Evolutionary conservation across 2,888 invertebrate species (phyloP).

Genomic region (Leptinotarsa haldemani): DNA sequence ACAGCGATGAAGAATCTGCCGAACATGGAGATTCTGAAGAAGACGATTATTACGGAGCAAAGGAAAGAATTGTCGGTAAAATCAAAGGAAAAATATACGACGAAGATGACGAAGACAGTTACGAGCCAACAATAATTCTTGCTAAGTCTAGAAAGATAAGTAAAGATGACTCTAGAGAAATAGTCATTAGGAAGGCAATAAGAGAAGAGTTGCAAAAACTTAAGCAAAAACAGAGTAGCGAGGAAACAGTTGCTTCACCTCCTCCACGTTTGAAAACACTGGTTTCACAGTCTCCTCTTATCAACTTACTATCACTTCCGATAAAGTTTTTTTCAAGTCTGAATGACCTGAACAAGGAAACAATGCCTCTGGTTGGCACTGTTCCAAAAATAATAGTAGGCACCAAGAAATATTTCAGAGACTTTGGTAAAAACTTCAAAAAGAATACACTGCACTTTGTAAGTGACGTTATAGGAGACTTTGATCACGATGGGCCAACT

Average conservation of each 20-base stretch:
- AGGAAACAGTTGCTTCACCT: constrained; percentile 25
- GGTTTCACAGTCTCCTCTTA: constrained; percentile 57
- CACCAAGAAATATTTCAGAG: constrained; percentile 57
- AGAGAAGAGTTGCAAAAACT: constrained; percentile 47
- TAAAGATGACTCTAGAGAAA: constrained; percentile 30
- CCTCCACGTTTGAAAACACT: constrained; percentile 29
- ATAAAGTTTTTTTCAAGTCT: constrained; percentile 57
- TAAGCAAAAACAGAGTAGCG: constrained; percentile 37
- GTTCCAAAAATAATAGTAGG: constrained; percentile 58
- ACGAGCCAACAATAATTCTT: constrained; percentile 13
- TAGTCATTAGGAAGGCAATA: constrained; percentile 42
- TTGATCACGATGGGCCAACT: constrained; percentile 46
- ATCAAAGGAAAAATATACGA: constrained; percentile 5
- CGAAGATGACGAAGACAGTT: constrained; percentile 26
- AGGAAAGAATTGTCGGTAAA: constrained; percentile 8
- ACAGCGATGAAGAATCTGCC: constrained; percentile 31
- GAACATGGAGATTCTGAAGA: constrained; percentile 18
- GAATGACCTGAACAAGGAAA: constrained; percentile 54
- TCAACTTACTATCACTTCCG: constrained; percentile 59
- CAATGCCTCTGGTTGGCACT: constrained; percentile 56
- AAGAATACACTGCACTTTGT: constrained; percentile 57
- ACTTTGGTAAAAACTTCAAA: constrained; percentile 59
- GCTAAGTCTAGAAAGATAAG: background rate
- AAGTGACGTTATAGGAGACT: constrained; percentile 58
- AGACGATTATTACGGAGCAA: constrained; percentile 22